phyloP scores from a whole-genome alignment of 2,888 invertebrate species.

The Andrena chrysosceles region DNA sequence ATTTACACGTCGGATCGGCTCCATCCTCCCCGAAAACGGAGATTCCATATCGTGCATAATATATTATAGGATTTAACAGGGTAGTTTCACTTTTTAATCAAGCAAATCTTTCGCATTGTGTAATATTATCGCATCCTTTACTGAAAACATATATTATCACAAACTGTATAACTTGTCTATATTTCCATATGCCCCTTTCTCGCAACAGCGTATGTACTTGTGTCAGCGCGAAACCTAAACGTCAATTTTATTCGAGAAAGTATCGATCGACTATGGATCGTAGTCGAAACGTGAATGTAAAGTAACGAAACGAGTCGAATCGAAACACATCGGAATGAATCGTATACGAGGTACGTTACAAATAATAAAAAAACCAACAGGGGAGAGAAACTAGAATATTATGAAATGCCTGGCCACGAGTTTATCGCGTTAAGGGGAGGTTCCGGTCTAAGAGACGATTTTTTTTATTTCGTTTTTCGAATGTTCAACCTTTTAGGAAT shows the following conservation, averaged over 20 bases:
- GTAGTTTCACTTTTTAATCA: not conserved
- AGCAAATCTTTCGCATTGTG: not conserved
- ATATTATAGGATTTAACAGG: not conserved
- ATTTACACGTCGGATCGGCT: conserved; percentile 13
- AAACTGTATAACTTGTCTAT: conserved; percentile 26
- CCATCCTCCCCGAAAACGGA: not conserved
- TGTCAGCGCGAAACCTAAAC: not conserved
- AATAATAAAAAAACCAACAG: not conserved
- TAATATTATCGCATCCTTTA: conserved; percentile 44
- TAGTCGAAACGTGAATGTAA: not conserved
- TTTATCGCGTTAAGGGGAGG: too few species aligned
- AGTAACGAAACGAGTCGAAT: not conserved
- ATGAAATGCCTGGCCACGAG: too few species aligned
- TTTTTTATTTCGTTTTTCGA: too few species aligned
- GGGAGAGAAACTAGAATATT: too few species aligned
- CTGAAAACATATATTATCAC: conserved; percentile 44
- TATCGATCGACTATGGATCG: not conserved
- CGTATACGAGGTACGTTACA: not conserved
- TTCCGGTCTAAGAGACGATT: too few species aligned
- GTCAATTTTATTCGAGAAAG: not conserved
- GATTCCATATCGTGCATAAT: not conserved
- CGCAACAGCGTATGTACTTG: not conserved
- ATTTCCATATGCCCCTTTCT: conserved; percentile 5
- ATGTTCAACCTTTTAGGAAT: too few species aligned
- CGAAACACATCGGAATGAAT: too few species aligned